Conservation (phyloP, 2,113 vertebrate genomes). For the Meles meles region DNA sequence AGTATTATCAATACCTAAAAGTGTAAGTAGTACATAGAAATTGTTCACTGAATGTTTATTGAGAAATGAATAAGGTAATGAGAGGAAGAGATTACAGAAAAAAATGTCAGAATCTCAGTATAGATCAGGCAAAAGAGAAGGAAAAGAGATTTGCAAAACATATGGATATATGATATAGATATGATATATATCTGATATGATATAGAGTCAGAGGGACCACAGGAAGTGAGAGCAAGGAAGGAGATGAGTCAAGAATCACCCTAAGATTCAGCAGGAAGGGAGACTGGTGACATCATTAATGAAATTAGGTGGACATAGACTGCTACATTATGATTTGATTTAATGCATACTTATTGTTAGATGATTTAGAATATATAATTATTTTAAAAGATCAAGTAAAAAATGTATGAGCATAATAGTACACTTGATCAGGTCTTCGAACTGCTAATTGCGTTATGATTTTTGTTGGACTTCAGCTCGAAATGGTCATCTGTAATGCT, state of each 20-base stretch:
- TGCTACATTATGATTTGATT: neutral
- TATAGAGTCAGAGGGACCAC: neutral
- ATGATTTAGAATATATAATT: neutral
- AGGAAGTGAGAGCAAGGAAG: neutral
- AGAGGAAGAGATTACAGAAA: neutral
- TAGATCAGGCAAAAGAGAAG: neutral
- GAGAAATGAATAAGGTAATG: neutral
- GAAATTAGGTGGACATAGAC: neutral
- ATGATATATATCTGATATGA: too few relatives aligned
- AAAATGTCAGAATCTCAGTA: neutral
- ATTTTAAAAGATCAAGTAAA: neutral
- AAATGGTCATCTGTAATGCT: neutral
- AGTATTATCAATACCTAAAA: neutral
- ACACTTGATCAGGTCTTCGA: neutral
- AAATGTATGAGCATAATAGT: neutral
- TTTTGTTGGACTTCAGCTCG: neutral
- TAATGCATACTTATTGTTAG: neutral
- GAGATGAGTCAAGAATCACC: neutral
- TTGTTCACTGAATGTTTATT: neutral
- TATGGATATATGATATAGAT: neutral
- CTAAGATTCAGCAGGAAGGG: neutral
- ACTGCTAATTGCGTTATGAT: neutral
- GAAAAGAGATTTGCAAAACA: neutral
- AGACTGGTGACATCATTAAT: neutral
- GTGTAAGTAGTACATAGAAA: neutral